Conservation (phyloP, 2,888 invertebrate species). For the Drosophila ochracea region DNA sequence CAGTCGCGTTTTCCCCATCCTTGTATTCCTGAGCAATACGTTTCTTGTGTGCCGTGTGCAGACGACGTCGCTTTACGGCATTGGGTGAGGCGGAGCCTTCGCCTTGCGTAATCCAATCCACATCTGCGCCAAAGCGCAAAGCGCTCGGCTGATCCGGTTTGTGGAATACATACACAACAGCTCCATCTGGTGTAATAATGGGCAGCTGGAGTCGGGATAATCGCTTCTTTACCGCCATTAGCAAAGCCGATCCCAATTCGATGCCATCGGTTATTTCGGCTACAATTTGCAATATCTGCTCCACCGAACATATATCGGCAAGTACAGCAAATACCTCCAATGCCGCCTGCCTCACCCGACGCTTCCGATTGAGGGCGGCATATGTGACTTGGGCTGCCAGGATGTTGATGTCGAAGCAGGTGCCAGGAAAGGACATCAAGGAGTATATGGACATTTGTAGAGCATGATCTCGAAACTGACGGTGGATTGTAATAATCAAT, state of each 20-base stretch:
- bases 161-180: constrained; percentile 90
- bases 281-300: constrained; percentile 88
- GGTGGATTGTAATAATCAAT: background rate
- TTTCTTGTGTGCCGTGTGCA: constrained; percentile 41
- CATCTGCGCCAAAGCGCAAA: constrained; percentile 87
- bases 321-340: constrained; percentile 92
- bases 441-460: constrained; percentile 92
- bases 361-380: constrained; percentile 87
- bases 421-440: constrained; percentile 91
- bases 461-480: constrained; percentile 90
- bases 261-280: constrained; percentile 85
- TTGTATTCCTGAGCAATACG: constrained; percentile 20
- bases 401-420: constrained; percentile 88
- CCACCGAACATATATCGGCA: constrained; percentile 89
- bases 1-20: constrained; percentile 18
- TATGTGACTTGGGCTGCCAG: constrained; percentile 84
- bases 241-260: constrained; percentile 87
- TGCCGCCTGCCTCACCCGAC: constrained; percentile 91
- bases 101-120: constrained; percentile 91
- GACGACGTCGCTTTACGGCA: constrained; percentile 83
- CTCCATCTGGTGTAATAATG: constrained; percentile 89
- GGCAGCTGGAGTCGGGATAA: constrained; percentile 91
- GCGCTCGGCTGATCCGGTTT: constrained; percentile 46
- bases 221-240: constrained; percentile 90
- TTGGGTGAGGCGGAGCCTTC: constrained; percentile 87